Evolutionary conservation across 2,888 invertebrate genomes (phyloP).

Genomic region (Tipula vernalis): DNA sequence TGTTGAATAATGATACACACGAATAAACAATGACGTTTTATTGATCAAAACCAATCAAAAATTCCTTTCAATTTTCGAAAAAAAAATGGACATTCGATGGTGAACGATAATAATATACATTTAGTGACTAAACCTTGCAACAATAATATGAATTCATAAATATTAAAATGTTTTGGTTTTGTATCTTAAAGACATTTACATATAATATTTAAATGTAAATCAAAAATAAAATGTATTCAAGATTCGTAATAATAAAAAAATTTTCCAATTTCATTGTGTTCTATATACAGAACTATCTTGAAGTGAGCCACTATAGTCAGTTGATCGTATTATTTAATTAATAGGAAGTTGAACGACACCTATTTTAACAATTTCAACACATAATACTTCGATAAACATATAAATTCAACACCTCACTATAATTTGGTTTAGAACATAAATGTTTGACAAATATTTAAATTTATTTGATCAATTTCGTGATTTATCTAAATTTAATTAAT

Average conservation of each 20-base stretch:
- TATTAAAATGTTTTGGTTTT: too few species aligned
- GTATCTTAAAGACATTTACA: too few species aligned
- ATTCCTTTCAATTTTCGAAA: neutral
- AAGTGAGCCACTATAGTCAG: too few species aligned
- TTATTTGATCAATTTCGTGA: neutral
- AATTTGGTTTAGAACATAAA: neutral
- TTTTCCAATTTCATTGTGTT: too few species aligned
- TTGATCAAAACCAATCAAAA: neutral
- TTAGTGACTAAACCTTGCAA: neutral
- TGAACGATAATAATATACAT: neutral
- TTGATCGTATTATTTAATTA: too few species aligned
- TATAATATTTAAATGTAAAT: too few species aligned
- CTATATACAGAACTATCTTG: too few species aligned
- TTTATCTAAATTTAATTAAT: neutral
- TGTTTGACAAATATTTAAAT: neutral
- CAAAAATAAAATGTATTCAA: too few species aligned
- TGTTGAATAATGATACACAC: neutral
- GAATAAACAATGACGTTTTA: neutral
- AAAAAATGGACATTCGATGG: neutral
- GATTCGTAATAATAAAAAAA: too few species aligned
- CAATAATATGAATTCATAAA: neutral
- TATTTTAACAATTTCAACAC: neutral
- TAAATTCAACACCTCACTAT: neutral
- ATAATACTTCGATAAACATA: neutral
- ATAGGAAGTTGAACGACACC: too few species aligned